phyloP scores from a whole-genome alignment of 2,797 vertebrate genomes.

The Acanthurus tractus region DNA sequence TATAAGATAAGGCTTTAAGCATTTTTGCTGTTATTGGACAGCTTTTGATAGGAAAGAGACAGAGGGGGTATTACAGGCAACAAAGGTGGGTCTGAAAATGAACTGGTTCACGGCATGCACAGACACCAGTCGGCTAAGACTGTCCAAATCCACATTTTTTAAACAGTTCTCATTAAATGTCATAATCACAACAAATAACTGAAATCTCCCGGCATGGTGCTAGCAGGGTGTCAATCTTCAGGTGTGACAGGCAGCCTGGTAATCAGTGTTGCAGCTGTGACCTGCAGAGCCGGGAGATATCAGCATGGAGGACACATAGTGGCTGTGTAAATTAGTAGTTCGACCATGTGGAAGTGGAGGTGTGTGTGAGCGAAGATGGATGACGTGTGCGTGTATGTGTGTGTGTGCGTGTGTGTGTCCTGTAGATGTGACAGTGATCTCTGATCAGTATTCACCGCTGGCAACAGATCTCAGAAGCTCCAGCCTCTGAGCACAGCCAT shows the following conservation, averaged over 20 bases:
- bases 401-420: conserved; percentile 22
- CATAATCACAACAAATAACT: conserved; percentile 26
- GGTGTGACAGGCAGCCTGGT: conserved; percentile 64
- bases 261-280: conserved; percentile 55
- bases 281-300: conserved; percentile 54
- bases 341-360: conserved; percentile 72
- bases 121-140: too few species aligned
- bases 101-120: too few species aligned
- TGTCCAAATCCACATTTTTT: too few species aligned
- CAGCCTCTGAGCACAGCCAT: conserved; percentile 78
- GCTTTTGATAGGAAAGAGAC: too few species aligned
- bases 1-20: too few species aligned
- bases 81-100: too few species aligned
- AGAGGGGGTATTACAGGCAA: too few species aligned
- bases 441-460: conserved; percentile 86
- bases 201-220: not conserved
- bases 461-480: conserved; percentile 79
- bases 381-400: conserved; percentile 41
- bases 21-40: too few species aligned
- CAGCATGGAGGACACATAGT: conserved; percentile 64
- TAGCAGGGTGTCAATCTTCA: conserved; percentile 37
- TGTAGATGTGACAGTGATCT: conserved; percentile 79
- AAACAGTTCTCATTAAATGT: conserved; percentile 20
- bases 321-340: conserved; percentile 74
- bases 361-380: conserved; percentile 70